Evolutionary conservation across 1,140 invertebrate genomes (phyloP).

Genomic region (Gonioctena quinquepunctata): DNA sequence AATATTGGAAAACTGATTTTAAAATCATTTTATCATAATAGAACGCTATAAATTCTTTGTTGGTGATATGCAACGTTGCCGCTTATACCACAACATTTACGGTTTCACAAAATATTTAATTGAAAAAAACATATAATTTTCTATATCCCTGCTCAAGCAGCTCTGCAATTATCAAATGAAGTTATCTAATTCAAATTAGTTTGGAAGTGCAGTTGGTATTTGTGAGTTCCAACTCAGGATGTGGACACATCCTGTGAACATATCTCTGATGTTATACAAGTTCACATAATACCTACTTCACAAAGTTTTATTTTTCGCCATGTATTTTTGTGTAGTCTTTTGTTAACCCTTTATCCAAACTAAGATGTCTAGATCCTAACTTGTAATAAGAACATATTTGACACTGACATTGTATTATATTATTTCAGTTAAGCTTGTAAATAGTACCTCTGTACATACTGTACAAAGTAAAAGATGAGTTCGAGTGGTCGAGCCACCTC

Average conservation of each 20-base stretch:
- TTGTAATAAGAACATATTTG: no score
- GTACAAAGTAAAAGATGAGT: constrained; percentile 56
- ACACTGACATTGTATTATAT: constrained; percentile 21
- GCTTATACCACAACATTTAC: constrained; percentile 23
- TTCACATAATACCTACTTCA: background rate
- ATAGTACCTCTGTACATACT: constrained; percentile 57
- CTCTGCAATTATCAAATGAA: no score
- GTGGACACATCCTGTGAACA: background rate
- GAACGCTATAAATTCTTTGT: constrained; percentile 17
- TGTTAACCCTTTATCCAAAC: background rate
- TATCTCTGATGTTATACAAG: background rate
- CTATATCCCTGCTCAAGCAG: no score
- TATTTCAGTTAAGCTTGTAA: constrained; percentile 54
- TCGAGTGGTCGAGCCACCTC: constrained; percentile 55
- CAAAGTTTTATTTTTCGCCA: background rate
- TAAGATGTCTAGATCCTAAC: no score
- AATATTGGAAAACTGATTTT: constrained; percentile 11
- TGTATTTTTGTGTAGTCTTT: background rate
- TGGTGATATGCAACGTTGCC: constrained; percentile 32
- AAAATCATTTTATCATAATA: background rate
- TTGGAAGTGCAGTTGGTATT: no score
- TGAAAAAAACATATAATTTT: background rate
- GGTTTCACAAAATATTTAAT: constrained; percentile 1
- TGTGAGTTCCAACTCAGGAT: no score
- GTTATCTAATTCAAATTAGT: no score